Percentiles rank a stretch among this genome's conserved stretches.
Evolutionary conservation across 2,797 vertebrate genomes (phyloP).

Genomic region (Amblyopsis hoosieri): DNA sequence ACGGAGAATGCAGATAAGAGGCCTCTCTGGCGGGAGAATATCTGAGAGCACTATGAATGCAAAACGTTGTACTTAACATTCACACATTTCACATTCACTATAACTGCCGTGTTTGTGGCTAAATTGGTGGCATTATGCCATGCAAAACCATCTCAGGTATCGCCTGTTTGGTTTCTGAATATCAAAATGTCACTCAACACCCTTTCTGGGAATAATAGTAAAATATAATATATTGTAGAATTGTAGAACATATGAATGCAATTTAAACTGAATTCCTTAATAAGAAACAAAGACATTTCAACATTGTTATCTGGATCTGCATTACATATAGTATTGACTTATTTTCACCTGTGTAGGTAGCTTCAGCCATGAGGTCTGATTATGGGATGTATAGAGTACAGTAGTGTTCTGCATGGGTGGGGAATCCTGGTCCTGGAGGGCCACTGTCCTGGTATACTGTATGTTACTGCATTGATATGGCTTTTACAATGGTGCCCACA

Average conservation of each 20-base stretch:
- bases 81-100: constrained; percentile 68
- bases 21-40: constrained; percentile 46
- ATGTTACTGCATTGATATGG: too few relatives aligned
- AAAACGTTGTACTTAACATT: constrained; percentile 67
- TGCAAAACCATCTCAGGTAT: constrained; percentile 3
- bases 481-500: too few relatives aligned
- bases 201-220: not conserved
- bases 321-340: not conserved
- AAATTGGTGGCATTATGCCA: constrained; percentile 15
- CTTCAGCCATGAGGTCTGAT: not conserved
- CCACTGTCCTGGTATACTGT: too few relatives aligned
- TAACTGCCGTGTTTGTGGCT: constrained; percentile 15
- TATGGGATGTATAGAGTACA: constrained; percentile 6
- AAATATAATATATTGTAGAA: too few relatives aligned
- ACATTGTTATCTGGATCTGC: not conserved
- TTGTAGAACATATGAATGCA: too few relatives aligned
- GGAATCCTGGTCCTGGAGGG: too few relatives aligned
- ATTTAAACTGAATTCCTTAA: too few relatives aligned
- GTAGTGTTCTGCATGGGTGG: too few relatives aligned
- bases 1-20: constrained; percentile 71
- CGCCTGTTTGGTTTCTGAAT: constrained; percentile 8
- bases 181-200: constrained; percentile 13
- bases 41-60: constrained; percentile 27
- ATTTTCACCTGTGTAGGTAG: not conserved
- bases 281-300: not conserved